Conservation (phyloP, 1,140 invertebrate species). For the Gryon sp. region DNA sequence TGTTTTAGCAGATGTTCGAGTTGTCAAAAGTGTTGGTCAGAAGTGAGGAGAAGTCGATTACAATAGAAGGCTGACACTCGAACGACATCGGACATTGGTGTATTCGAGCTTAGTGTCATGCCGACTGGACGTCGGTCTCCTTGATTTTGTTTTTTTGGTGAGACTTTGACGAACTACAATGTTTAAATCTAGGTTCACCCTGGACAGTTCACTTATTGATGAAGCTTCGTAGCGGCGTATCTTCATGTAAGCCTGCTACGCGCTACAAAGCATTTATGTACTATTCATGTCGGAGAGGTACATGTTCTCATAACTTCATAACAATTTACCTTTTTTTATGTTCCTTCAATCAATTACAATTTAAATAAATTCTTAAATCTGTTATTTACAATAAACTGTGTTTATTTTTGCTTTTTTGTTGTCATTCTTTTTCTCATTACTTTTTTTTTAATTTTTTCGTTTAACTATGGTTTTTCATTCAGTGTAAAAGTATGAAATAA, state of each 20-base stretch:
- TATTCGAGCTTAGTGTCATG: slow-evolving; percentile 77
- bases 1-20: slow-evolving; percentile 27
- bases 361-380: too few relatives aligned
- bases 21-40: slow-evolving; percentile 55
- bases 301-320: slow-evolving; percentile 16
- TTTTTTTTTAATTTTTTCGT: too few relatives aligned
- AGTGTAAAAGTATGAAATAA: too few relatives aligned
- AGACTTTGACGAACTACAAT: slow-evolving; percentile 75
- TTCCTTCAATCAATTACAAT: too few relatives aligned
- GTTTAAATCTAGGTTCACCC: slow-evolving; percentile 74
- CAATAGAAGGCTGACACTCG: slow-evolving; percentile 76
- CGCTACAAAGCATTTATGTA: slow-evolving; percentile 79
- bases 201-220: slow-evolving; percentile 76
- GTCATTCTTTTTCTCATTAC: too few relatives aligned
- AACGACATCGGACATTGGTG: slow-evolving; percentile 75
- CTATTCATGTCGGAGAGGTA: slow-evolving; percentile 79
- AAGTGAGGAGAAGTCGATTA: slow-evolving; percentile 70
- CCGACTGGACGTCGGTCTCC: slow-evolving; percentile 71
- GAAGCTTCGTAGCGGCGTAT: slow-evolving; percentile 75
- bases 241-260: slow-evolving; percentile 76
- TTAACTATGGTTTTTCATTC: too few relatives aligned
- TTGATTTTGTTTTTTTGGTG: slow-evolving; percentile 73
- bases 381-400: too few relatives aligned
- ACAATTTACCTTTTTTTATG: neutral
- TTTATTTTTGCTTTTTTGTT: too few relatives aligned